phyloP scores from a whole-genome alignment of 2,797 vertebrate species.

The Oreochromis grahami region DNA sequence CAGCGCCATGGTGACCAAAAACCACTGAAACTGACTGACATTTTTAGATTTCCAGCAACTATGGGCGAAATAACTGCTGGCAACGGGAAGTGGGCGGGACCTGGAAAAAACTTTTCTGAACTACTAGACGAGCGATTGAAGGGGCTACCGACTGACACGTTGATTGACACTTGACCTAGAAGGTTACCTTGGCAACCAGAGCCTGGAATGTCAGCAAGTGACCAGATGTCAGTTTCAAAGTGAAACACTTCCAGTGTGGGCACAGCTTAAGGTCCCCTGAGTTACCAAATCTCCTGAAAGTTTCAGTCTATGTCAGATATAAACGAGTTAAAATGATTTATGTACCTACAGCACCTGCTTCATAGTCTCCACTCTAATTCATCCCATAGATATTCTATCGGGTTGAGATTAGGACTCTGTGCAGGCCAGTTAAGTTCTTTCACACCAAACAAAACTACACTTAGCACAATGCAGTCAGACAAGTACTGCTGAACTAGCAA shows the following conservation, averaged over 20 bases:
- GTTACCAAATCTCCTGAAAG: neutral
- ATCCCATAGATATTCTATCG: fast-evolving
- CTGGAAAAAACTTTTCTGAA: neutral
- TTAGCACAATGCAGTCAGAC: neutral
- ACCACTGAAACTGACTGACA: neutral
- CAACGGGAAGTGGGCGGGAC: fast-evolving
- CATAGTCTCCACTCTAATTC: neutral
- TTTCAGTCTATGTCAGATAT: neutral
- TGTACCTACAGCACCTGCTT: neutral
- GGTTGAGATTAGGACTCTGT: neutral
- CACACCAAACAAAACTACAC: neutral
- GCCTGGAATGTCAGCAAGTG: neutral
- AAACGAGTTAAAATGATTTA: neutral
- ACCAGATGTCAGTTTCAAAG: neutral
- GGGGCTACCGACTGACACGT: neutral
- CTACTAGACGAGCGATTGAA: neutral
- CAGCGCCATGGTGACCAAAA: neutral
- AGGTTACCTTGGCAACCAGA: neutral
- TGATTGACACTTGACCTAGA: neutral
- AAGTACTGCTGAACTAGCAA: neutral
- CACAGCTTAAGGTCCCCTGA: neutral
- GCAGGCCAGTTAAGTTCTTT: neutral
- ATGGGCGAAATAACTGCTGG: neutral
- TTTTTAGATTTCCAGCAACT: neutral
- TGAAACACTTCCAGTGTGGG: neutral